Percentiles rank a stretch among this genome's conserved stretches.
These are phyloP conservation scores for Artemia franciscana DNA, from an alignment of 1,140 invertebrate genomes.

Conservation along the genomic window DNA sequence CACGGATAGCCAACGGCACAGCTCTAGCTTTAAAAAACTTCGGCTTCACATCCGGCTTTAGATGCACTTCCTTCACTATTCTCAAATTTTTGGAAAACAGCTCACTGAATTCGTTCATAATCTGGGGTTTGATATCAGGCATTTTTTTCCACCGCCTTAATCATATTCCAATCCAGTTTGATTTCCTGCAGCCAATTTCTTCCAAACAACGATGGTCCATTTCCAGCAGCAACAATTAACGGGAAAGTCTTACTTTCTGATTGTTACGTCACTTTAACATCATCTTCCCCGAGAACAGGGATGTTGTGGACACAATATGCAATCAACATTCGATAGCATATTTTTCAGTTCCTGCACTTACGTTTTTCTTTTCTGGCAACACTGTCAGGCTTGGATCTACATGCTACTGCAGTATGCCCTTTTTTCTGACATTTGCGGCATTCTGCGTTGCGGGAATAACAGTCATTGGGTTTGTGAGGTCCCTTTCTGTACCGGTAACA, in stretches of 20 bases:
- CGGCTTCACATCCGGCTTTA: too few relatives aligned
- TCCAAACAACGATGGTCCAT: background rate
- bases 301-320: constrained; percentile 1
- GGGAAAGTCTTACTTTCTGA: background rate
- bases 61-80: background rate
- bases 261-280: background rate
- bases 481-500: constrained; percentile 4
- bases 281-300: background rate
- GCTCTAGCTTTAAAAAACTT: too few relatives aligned
- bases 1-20: too few relatives aligned
- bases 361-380: background rate
- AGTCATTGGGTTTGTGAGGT: background rate
- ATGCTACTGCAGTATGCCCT: constrained; percentile 5
- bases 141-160: background rate
- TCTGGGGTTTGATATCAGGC: background rate
- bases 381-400: background rate
- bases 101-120: background rate
- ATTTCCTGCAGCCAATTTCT: constrained; percentile 1
- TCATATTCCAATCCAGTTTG: background rate
- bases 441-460: background rate
- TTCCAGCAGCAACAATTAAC: constrained; percentile 1
- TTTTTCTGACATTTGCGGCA: constrained; percentile 7
- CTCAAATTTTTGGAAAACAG: background rate
- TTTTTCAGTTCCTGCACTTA: background rate
- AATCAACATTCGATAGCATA: background rate